Evolutionary conservation across 2,888 invertebrate species (phyloP).

Genomic region (Ypsolopha scabrella): DNA sequence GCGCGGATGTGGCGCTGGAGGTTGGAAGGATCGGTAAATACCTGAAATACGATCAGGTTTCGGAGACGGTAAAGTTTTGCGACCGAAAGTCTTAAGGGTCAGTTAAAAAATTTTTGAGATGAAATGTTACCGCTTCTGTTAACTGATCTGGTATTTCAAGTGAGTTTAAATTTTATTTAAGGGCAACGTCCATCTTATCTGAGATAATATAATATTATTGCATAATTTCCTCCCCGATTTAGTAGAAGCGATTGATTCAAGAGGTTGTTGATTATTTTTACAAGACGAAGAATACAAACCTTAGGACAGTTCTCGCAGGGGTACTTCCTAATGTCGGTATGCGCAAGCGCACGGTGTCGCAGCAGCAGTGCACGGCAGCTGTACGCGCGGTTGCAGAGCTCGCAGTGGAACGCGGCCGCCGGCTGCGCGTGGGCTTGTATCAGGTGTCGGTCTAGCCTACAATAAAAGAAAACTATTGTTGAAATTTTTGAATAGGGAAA

Average conservation of each 20-base stretch:
- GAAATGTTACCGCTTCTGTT: too few relatives aligned
- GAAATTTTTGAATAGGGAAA: neutral
- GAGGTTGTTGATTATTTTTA: neutral
- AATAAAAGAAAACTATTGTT: slow-evolving; percentile 29
- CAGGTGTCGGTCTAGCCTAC: slow-evolving; percentile 87
- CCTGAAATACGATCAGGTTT: slow-evolving; percentile 76
- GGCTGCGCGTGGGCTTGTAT: slow-evolving; percentile 83
- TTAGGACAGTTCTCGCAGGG: slow-evolving; percentile 94
- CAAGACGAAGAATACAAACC: slow-evolving; percentile 60
- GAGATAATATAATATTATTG: too few relatives aligned
- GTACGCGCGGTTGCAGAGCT: slow-evolving; percentile 86
- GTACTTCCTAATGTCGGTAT: slow-evolving; percentile 87
- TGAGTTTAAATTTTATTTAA: too few relatives aligned
- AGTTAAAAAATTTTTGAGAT: neutral
- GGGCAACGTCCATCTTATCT: too few relatives aligned
- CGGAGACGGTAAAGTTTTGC: slow-evolving; percentile 35
- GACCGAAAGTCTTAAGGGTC: neutral
- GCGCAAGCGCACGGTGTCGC: slow-evolving; percentile 84
- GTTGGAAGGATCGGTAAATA: slow-evolving; percentile 96
- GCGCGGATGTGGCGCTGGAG: slow-evolving; percentile 96
- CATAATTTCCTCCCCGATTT: too few relatives aligned
- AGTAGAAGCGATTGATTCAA: too few relatives aligned
- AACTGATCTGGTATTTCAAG: too few relatives aligned
- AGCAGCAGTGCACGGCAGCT: slow-evolving; percentile 84
- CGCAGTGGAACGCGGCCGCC: slow-evolving; percentile 84